phyloP scores from a whole-genome alignment of 2,888 invertebrate genomes.

The Drosophila tanythrix region DNA sequence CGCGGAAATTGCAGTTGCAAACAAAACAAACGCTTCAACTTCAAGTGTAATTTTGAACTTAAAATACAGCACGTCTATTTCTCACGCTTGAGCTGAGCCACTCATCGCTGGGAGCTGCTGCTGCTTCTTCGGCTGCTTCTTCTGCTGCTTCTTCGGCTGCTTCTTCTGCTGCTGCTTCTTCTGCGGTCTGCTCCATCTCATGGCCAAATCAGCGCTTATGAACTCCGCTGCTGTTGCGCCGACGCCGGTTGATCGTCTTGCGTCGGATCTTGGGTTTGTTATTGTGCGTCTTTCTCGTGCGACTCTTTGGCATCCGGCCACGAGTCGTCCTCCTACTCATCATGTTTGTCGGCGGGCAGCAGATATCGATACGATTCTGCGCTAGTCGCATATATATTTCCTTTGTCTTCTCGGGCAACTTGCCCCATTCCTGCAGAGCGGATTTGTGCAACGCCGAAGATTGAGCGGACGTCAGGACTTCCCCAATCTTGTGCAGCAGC shows the following conservation, averaged over 20 bases:
- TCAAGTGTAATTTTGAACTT: too few species aligned
- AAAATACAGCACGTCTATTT: too few species aligned
- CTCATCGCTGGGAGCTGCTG: background rate
- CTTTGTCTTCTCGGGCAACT: background rate
- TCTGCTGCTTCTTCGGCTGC: too few species aligned
- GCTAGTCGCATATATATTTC: background rate
- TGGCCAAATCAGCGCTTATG: too few species aligned
- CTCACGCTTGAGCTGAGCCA: too few species aligned
- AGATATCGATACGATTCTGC: background rate
- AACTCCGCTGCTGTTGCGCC: background rate
- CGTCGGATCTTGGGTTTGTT: fast-evolving
- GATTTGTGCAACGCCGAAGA: background rate
- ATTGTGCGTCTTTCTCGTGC: background rate
- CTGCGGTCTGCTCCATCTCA: too few species aligned
- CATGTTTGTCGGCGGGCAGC: background rate
- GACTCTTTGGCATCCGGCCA: too few species aligned
- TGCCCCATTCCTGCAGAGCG: background rate
- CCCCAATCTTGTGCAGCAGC: background rate
- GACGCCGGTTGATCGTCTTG: background rate
- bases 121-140: background rate
- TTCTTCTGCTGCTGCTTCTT: too few species aligned
- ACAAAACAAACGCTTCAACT: too few species aligned
- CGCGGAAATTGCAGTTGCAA: too few species aligned
- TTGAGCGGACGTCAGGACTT: too few species aligned
- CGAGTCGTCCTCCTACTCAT: too few species aligned